Evolutionary conservation across 2,888 invertebrate genomes (phyloP).

Genomic region (Gortyna flavago): DNA sequence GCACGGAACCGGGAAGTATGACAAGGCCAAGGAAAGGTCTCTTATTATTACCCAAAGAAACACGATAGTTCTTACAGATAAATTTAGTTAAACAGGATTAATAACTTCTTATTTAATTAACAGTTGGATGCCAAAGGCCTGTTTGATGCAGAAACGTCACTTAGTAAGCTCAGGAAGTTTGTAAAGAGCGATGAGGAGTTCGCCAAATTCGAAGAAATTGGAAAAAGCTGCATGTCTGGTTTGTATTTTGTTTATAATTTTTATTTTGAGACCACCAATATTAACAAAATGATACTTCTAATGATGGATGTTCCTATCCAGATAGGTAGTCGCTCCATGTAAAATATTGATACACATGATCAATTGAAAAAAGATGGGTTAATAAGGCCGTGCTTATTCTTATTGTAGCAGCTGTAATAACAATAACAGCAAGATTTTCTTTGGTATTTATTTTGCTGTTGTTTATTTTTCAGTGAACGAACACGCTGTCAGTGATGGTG

Average conservation of each 20-base stretch:
- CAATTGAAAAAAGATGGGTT: not conserved
- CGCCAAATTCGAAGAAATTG: constrained; percentile 51
- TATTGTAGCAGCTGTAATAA: not conserved
- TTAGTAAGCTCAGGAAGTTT: constrained; percentile 45
- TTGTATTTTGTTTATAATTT: constrained; percentile 25
- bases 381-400: too few relatives aligned
- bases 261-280: not conserved
- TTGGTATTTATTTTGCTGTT: not conserved
- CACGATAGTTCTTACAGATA: not conserved
- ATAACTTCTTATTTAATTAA: not conserved
- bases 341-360: not conserved
- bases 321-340: not conserved
- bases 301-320: not conserved
- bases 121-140: constrained; percentile 63
- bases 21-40: not conserved
- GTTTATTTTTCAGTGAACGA: constrained; percentile 62
- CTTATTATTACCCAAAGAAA: not conserved
- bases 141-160: constrained; percentile 44
- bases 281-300: not conserved
- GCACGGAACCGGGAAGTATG: not conserved
- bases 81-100: too few relatives aligned
- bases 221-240: constrained; percentile 61
- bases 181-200: constrained; percentile 53
- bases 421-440: not conserved
- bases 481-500: constrained; percentile 70